Evolutionary conservation across 2,888 invertebrate species (phyloP).

Genomic region (Hecatera dysodea): DNA sequence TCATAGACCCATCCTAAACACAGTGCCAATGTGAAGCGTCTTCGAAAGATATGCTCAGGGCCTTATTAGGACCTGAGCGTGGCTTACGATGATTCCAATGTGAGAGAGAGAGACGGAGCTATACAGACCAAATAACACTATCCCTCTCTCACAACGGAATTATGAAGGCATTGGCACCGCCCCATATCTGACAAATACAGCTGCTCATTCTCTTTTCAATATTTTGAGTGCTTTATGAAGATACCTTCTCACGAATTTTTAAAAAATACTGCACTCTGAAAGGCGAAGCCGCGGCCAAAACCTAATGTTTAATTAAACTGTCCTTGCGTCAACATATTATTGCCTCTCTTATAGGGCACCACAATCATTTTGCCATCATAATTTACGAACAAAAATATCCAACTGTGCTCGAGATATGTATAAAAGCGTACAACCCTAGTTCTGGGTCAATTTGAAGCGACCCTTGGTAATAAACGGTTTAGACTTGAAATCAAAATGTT

Average conservation of each 20-base stretch:
- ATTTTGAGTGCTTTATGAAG: neutral
- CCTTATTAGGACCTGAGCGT: too few relatives aligned
- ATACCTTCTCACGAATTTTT: neutral
- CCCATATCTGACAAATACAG: too few relatives aligned
- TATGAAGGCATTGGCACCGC: too few relatives aligned
- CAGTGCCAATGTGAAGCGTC: too few relatives aligned
- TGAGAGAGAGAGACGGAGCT: too few relatives aligned
- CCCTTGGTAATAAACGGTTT: constrained; percentile 13
- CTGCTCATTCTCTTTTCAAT: too few relatives aligned
- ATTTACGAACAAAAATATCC: constrained; percentile 36
- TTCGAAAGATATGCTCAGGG: too few relatives aligned
- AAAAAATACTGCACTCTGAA: neutral
- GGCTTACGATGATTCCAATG: too few relatives aligned
- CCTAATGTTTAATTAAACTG: constrained; percentile 20
- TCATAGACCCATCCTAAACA: too few relatives aligned
- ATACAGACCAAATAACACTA: too few relatives aligned
- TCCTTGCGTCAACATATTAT: constrained; percentile 18
- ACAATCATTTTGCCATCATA: constrained; percentile 47
- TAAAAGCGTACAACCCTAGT: constrained; percentile 25
- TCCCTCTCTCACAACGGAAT: too few relatives aligned
- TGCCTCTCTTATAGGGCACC: constrained; percentile 10
- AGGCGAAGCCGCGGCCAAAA: neutral
- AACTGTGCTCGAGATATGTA: constrained; percentile 15
- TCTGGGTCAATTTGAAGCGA: neutral
- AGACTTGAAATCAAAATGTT: constrained; percentile 38